Conservation (phyloP, 2,888 invertebrate species). For the Sialis lutaria region DNA sequence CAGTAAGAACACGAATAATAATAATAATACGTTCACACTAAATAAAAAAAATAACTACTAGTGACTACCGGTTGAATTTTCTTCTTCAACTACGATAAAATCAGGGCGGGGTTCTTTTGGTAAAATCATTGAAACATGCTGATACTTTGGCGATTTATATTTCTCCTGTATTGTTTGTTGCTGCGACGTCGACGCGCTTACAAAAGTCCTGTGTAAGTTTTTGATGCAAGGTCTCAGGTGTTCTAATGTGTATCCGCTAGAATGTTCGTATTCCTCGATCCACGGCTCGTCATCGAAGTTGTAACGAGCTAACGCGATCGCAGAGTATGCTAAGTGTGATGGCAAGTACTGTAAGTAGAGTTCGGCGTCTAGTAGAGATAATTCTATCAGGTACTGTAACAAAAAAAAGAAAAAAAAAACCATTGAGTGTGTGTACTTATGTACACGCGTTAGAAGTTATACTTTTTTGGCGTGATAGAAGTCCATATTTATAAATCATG, state of each 20-base stretch:
- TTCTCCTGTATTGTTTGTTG: constrained; percentile 83
- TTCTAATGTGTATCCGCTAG: constrained; percentile 48
- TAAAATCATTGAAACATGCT: constrained; percentile 17
- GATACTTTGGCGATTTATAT: constrained; percentile 57
- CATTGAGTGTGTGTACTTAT: background rate
- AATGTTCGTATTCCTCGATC: constrained; percentile 42
- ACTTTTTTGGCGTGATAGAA: no score
- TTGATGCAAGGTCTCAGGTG: constrained; percentile 50
- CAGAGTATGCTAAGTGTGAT: constrained; percentile 64
- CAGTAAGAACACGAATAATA: background rate
- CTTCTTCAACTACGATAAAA: background rate
- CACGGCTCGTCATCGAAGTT: constrained; percentile 43
- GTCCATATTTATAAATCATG: no score
- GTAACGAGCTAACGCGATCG: constrained; percentile 66
- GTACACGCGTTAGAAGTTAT: no score
- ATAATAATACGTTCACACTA: background rate
- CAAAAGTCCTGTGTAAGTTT: constrained; percentile 51
- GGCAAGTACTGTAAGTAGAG: constrained; percentile 68
- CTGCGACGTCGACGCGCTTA: constrained; percentile 41
- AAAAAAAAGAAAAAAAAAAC: constrained; percentile 10
- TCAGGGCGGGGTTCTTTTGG: constrained; percentile 3
- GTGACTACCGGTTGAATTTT: background rate
- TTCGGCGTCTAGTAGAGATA: constrained; percentile 74
- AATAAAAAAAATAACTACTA: background rate
- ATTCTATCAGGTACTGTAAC: constrained; percentile 63